phyloP scores from a whole-genome alignment of 2,888 invertebrate species.

The Troglohyphantes excavatus region DNA sequence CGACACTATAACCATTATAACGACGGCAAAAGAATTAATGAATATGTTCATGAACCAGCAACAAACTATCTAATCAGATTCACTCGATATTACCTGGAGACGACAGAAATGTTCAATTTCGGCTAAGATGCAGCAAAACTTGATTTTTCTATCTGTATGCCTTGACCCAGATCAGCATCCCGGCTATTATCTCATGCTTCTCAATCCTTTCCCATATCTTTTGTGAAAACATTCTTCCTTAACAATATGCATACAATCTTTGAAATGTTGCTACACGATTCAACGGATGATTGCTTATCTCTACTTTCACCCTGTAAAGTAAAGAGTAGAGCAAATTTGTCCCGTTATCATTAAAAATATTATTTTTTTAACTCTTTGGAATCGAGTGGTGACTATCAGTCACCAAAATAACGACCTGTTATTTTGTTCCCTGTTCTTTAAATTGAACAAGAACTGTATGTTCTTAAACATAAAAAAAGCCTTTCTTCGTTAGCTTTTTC shows the following conservation, averaged over 20 bases:
- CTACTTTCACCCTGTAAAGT: background rate
- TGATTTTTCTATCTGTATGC: conserved; percentile 54
- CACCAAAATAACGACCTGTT: no score
- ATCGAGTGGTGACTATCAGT: no score
- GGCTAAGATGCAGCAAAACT: conserved; percentile 56
- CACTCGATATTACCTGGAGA: background rate
- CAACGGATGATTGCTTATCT: background rate
- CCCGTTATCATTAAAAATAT: conserved; percentile 3
- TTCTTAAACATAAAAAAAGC: no score
- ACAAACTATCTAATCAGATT: conserved; percentile 15
- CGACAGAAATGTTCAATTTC: background rate
- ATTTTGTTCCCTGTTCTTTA: no score
- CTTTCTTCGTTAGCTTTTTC: no score
- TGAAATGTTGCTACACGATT: conserved; percentile 5
- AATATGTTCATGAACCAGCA: background rate
- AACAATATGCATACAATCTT: background rate
- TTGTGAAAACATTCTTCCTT: conserved; percentile 53
- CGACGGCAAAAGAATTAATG: conserved; percentile 4
- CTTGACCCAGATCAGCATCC: conserved; percentile 73
- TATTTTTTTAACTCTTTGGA: no score
- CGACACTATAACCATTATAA: background rate
- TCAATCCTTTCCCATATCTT: conserved; percentile 66
- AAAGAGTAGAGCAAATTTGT: background rate
- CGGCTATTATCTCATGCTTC: conserved; percentile 54
- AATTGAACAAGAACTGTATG: no score